A percentile compares a stretch with the other conserved stretches of the same genome.
Conservation (phyloP, 1,140 invertebrate genomes). For the Sminthurides bifidus region DNA sequence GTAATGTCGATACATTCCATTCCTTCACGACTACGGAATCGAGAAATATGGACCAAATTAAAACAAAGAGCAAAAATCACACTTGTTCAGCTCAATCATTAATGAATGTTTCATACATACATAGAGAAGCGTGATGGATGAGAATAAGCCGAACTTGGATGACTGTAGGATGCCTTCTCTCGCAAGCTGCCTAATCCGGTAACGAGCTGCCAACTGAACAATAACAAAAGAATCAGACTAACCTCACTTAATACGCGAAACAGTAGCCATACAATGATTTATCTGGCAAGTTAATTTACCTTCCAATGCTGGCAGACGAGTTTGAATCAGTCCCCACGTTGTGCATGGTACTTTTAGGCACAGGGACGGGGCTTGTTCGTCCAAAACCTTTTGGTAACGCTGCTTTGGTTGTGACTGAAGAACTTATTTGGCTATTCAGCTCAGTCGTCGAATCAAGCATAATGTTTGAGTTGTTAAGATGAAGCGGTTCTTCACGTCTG, state of each 20-base stretch:
- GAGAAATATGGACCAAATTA: conserved; percentile 2
- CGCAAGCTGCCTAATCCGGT: conserved; percentile 52
- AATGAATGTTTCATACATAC: conserved; percentile 24
- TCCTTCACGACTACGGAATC: conserved; percentile 1
- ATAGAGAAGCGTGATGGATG: conserved; percentile 22
- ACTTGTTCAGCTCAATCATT: no score
- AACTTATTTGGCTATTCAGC: no score
- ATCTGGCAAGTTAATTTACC: no score
- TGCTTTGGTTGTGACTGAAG: no score
- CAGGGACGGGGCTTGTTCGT: conserved; percentile 48
- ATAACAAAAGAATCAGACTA: conserved; percentile 11
- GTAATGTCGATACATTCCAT: conserved; percentile 12
- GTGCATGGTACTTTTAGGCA: conserved; percentile 36
- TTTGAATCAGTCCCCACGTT: conserved; percentile 44
- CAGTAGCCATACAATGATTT: not conserved
- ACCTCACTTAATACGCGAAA: not conserved
- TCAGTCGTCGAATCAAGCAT: no score
- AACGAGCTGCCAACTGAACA: conserved; percentile 53
- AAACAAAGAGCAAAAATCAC: conserved; percentile 2
- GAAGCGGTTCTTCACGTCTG: no score
- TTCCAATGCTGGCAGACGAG: conserved; percentile 42
- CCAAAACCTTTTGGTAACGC: no score
- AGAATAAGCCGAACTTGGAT: conserved; percentile 34
- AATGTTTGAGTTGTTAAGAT: no score
- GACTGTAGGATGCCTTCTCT: conserved; percentile 42